Percentiles rank a stretch among this genome's conserved stretches.
These are phyloP conservation scores for Amblyraja radiata DNA, from an alignment of 2,797 vertebrate genomes.

Conservation along the genomic window DNA sequence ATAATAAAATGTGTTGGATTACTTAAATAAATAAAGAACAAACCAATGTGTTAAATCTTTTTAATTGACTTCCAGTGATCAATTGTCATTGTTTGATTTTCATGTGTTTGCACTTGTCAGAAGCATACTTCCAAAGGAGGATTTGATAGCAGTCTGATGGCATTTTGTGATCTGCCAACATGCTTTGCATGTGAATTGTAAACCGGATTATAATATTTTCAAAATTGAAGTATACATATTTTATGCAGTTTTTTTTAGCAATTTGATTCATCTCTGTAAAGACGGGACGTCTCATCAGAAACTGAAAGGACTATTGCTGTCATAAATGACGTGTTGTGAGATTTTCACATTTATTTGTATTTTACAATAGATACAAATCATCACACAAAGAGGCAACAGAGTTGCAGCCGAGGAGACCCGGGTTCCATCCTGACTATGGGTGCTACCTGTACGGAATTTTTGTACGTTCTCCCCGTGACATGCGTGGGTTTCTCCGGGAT, in stretches of 20 bases:
- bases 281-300: neutral
- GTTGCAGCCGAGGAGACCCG: no score
- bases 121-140: neutral
- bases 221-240: conserved; percentile 4
- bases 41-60: neutral
- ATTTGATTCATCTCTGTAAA: neutral
- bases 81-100: conserved; percentile 11
- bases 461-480: no score
- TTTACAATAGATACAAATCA: neutral
- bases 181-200: conserved; percentile 12
- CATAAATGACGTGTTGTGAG: neutral
- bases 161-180: neutral
- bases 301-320: neutral
- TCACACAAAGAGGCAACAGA: neutral
- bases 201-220: neutral
- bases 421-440: no score
- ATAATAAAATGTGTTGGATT: neutral
- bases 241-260: neutral
- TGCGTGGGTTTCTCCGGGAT: no score
- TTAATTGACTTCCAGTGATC: conserved; percentile 8
- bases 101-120: neutral
- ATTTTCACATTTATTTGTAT: neutral
- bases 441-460: no score
- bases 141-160: neutral
- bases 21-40: conserved; percentile 15